Conservation (phyloP, 2,888 invertebrate genomes). For the Leucophora obtusa region DNA sequence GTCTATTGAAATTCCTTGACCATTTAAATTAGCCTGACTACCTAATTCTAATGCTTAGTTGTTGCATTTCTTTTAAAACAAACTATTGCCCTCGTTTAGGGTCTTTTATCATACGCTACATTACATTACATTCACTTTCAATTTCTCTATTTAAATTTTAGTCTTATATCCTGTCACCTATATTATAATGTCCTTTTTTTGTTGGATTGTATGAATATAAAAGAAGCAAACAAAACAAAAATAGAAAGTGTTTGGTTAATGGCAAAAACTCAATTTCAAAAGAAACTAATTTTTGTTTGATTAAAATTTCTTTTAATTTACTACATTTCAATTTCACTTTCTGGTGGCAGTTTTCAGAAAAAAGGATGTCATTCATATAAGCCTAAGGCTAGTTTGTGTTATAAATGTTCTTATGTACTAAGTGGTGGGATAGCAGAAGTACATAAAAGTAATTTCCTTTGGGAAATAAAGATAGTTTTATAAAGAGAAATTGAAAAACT, state of each 20-base stretch:
- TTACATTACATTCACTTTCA: constrained; percentile 51
- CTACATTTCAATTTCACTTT: constrained; percentile 21
- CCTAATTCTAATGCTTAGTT: neutral
- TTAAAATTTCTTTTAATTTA: constrained; percentile 24
- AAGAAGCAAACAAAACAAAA: neutral
- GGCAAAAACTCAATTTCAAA: constrained; percentile 18
- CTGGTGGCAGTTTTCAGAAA: neutral
- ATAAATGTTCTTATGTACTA: neutral
- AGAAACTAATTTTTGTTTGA: constrained; percentile 54
- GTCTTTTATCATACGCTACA: neutral
- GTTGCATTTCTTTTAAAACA: constrained; percentile 4
- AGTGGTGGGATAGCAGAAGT: neutral
- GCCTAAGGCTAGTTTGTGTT: constrained; percentile 19
- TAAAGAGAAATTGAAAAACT: neutral
- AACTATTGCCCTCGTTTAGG: constrained; percentile 39
- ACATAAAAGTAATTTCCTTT: neutral
- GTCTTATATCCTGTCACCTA: constrained; percentile 33
- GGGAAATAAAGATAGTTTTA: neutral
- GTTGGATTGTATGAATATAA: neutral
- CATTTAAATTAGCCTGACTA: constrained; percentile 33
- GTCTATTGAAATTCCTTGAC: constrained; percentile 53
- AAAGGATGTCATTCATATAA: constrained; percentile 34
- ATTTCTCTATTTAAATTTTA: constrained; percentile 44
- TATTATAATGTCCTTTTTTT: constrained; percentile 28
- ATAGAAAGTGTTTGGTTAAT: constrained; percentile 3